Conservation (phyloP, 2,113 vertebrate genomes). For the Pseudopodoces humilis region DNA sequence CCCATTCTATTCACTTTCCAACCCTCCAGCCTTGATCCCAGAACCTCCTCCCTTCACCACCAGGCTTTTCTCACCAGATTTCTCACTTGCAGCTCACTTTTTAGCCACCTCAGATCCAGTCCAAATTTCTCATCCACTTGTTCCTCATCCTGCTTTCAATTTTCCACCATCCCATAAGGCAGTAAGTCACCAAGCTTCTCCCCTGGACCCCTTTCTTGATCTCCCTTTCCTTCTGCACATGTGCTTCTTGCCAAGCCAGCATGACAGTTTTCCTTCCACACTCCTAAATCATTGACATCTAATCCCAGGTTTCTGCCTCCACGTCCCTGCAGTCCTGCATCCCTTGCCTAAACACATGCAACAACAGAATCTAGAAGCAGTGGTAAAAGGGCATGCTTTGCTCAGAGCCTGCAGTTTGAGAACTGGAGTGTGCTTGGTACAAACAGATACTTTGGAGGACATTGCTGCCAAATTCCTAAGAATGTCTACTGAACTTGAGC, state of each 20-base stretch:
- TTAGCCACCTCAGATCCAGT: not conserved
- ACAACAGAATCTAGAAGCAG: not conserved
- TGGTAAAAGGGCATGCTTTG: not conserved
- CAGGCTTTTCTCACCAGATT: not conserved
- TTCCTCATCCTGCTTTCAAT: not conserved
- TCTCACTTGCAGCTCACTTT: not conserved
- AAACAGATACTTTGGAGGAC: not conserved
- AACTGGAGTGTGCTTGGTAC: not conserved
- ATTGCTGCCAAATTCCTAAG: not conserved
- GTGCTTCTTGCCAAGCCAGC: not conserved
- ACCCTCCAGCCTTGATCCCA: not conserved
- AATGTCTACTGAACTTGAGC: not conserved
- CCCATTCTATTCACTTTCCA: not conserved
- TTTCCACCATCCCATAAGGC: not conserved
- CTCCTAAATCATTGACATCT: not conserved
- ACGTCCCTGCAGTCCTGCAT: not conserved
- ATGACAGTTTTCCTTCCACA: not conserved
- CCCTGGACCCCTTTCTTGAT: not conserved
- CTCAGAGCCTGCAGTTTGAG: not conserved
- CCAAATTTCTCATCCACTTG: not conserved
- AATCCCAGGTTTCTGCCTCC: not conserved
- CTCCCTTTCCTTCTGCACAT: fast-evolving
- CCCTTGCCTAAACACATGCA: not conserved
- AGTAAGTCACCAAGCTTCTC: not conserved
- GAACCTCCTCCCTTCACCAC: not conserved